A percentile compares a stretch with the other conserved stretches of the same genome.
Evolutionary conservation across 2,888 invertebrate genomes (phyloP).

Genomic region (Diarsia mendica): DNA sequence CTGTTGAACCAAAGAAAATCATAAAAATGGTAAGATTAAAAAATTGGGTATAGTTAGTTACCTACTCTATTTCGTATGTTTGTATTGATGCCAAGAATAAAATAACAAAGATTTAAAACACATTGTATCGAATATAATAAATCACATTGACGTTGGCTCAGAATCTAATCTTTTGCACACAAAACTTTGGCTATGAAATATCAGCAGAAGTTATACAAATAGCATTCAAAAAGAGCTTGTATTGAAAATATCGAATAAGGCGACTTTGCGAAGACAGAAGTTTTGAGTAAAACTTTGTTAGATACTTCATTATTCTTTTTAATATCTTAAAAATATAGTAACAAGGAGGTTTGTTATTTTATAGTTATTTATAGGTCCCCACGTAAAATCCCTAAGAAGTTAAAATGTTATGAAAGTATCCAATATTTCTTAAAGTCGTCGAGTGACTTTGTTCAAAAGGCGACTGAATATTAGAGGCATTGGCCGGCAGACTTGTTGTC

Average conservation of each 20-base stretch:
- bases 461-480: slow-evolving; percentile 54
- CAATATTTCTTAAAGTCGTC: slow-evolving; percentile 24
- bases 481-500: slow-evolving; percentile 56
- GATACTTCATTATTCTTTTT: slow-evolving; percentile 61
- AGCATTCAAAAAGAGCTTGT: slow-evolving; percentile 76
- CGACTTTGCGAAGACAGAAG: slow-evolving; percentile 72
- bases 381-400: background rate
- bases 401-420: slow-evolving; percentile 25
- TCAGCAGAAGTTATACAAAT: slow-evolving; percentile 77
- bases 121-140: slow-evolving; percentile 67
- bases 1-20: background rate
- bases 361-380: slow-evolving; percentile 6
- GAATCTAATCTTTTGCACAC: slow-evolving; percentile 73
- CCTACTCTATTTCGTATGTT: slow-evolving; percentile 4
- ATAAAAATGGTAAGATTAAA: background rate
- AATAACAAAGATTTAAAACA: slow-evolving; percentile 53
- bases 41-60: background rate
- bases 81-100: slow-evolving; percentile 57
- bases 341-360: slow-evolving; percentile 39
- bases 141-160: slow-evolving; percentile 72
- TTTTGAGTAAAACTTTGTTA: slow-evolving; percentile 72
- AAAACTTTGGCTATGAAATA: slow-evolving; percentile 78
- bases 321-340: slow-evolving; percentile 67
- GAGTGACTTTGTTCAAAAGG: slow-evolving; percentile 39
- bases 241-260: slow-evolving; percentile 80